Evolutionary conservation across 2,888 invertebrate species (phyloP).

Genomic region (Mythimna loreyi): DNA sequence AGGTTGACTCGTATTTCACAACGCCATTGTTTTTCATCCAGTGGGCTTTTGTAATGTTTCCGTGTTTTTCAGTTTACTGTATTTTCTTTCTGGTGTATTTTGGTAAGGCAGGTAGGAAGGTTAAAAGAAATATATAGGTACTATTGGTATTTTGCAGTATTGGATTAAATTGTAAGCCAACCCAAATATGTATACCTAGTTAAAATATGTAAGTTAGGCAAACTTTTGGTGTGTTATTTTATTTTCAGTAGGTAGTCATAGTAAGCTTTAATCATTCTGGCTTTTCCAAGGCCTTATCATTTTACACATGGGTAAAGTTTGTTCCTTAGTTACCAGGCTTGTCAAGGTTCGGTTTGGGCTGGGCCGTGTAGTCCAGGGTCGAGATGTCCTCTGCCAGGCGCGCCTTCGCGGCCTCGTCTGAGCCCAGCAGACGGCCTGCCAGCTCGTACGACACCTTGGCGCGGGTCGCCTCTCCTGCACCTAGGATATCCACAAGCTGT

Average conservation of each 20-base stretch:
- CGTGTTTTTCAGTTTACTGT: neutral
- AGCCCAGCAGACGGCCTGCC: slow-evolving; percentile 90
- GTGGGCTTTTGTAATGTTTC: neutral
- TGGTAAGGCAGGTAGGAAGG: neutral
- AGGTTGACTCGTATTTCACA: neutral
- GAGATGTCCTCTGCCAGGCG: slow-evolving; percentile 84
- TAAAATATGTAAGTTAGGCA: no score
- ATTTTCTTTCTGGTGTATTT: neutral
- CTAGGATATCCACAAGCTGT: slow-evolving; percentile 66
- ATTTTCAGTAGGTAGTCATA: no score
- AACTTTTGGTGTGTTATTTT: no score
- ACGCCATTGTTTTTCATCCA: neutral
- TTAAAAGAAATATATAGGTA: no score
- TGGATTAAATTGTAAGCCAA: no score
- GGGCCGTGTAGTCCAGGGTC: slow-evolving; percentile 68
- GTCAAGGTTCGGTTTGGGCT: slow-evolving; percentile 66
- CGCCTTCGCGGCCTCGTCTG: slow-evolving; percentile 81
- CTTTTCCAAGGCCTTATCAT: neutral
- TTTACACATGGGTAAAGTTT: no score
- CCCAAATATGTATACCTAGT: no score
- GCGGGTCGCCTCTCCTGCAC: slow-evolving; percentile 90
- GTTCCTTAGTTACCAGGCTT: slow-evolving; percentile 68
- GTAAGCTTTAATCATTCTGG: neutral
- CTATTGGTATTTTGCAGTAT: no score
- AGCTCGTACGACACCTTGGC: slow-evolving; percentile 93